phyloP scores from a whole-genome alignment of 2,113 vertebrate genomes.

The Centrocercus urophasianus region DNA sequence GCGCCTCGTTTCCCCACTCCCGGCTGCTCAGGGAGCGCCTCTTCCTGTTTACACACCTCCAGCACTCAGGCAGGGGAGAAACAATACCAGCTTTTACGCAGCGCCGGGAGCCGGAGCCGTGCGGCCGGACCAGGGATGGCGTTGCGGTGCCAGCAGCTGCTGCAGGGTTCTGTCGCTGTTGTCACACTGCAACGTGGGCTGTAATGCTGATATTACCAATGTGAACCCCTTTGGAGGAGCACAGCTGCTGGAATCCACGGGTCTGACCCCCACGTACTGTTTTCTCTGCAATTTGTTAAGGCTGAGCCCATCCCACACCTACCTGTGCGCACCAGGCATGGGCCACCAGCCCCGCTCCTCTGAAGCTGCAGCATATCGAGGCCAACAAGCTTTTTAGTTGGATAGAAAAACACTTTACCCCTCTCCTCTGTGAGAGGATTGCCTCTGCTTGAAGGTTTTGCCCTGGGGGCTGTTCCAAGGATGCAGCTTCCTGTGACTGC shows the following conservation, averaged over 20 bases:
- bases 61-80: conserved; percentile 9
- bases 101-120: background rate
- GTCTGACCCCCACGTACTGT: background rate
- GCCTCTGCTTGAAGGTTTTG: background rate
- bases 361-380: background rate
- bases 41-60: conserved; percentile 74
- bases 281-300: background rate
- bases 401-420: background rate
- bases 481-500: accelerated
- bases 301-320: background rate
- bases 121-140: background rate
- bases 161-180: accelerated
- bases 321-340: background rate
- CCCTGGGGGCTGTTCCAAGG: accelerated
- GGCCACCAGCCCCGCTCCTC: background rate
- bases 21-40: conserved; percentile 55
- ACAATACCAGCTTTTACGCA: conserved; percentile 67
- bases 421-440: background rate
- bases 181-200: accelerated
- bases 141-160: too few species aligned
- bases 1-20: conserved; percentile 73
- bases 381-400: accelerated
- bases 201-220: background rate
- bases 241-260: accelerated
- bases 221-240: accelerated